These are phyloP conservation scores for Ommatoiulus sabulosus DNA, from an alignment of 2,888 invertebrate species.

Conservation along the genomic window DNA sequence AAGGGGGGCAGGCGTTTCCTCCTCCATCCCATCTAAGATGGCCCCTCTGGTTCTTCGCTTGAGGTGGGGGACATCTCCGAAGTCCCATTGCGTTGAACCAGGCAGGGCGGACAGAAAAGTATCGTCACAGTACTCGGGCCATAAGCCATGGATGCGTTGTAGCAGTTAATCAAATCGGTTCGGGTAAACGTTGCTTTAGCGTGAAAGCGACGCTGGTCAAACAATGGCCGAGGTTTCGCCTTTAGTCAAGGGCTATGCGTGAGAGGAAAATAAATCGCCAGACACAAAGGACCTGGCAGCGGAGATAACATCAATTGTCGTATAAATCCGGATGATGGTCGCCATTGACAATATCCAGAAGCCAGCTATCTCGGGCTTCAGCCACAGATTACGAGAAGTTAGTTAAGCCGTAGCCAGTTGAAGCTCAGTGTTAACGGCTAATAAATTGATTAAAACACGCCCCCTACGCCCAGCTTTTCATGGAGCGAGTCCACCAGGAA, in stretches of 20 bases:
- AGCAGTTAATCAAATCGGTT: not conserved
- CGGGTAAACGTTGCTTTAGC: not conserved
- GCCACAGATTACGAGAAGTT: not conserved
- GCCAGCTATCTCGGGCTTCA: not conserved
- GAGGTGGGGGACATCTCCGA: too few species aligned
- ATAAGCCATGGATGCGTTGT: not conserved
- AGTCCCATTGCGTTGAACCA: too few species aligned
- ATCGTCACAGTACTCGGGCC: too few species aligned
- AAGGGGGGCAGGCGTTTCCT: too few species aligned
- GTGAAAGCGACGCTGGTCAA: not conserved
- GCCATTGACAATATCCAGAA: not conserved
- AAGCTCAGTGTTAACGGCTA: not conserved
- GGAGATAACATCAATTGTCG: not conserved
- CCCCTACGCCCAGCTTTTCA: not conserved
- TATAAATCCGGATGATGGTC: not conserved
- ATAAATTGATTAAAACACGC: not conserved
- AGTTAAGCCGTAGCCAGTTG: not conserved
- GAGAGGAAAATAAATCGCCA: not conserved
- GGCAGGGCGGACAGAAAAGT: too few species aligned
- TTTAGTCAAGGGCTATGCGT: slow-evolving; percentile 10
- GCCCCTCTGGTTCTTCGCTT: too few species aligned
- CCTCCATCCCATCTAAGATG: too few species aligned
- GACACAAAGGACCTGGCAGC: not conserved
- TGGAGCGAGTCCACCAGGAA: not conserved
- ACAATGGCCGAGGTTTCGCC: not conserved